Evolutionary conservation across 2,888 invertebrate species (phyloP), one percentile per base, ranked within the genome.

Genomic region (Carpatolechia fugitivella): DNA sequence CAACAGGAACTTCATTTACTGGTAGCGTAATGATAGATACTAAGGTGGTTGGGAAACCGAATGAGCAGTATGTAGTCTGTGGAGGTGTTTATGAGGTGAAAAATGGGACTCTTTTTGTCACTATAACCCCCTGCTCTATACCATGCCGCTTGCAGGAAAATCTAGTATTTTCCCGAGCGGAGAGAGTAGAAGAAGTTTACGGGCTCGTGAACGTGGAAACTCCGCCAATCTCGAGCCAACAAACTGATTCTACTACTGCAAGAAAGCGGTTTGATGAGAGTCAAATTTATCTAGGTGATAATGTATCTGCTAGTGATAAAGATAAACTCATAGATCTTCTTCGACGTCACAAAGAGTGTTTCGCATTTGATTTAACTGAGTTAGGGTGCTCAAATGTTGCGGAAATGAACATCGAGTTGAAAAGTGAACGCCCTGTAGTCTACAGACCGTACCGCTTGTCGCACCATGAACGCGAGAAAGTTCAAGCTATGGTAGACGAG

Each of bases 361-460:
- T 65, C 54, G 63, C 65, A 0, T 18, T 5, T 0, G 13, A 13
- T 10, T 36, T 64, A 1, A 29, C 41, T 0, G 60, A 60, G 0
- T 46, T 66, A 40, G 66, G 64, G 0, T 64, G 63, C 18, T 63
- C 60, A 0, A 56, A 63, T 35, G 53, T 44, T 0, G 55, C 60
- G 0, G 60, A 63, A 33, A 64, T 66, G 62, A 51, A 30, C 2
- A 64, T 63, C 7, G 56, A 64, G 13, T 3, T 65, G 0, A 63
- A 55, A 10, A 62, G 49, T 44, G 11, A 55, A 6, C 57, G 51
- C 0, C 62, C 65, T 1, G 54, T 68, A 0, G 59, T 65, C 0
- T 68, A 66, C 48, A 29, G 66, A 0, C 68, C 67, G 0, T 66
- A 70, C 35, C 35, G 67, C 1, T 47, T 68, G 1, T 62, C 63